Evolutionary conservation across 2,888 invertebrate genomes (phyloP), one percentile per base, ranked within the genome.

Genomic region (Cheiracanthium punctorium): DNA sequence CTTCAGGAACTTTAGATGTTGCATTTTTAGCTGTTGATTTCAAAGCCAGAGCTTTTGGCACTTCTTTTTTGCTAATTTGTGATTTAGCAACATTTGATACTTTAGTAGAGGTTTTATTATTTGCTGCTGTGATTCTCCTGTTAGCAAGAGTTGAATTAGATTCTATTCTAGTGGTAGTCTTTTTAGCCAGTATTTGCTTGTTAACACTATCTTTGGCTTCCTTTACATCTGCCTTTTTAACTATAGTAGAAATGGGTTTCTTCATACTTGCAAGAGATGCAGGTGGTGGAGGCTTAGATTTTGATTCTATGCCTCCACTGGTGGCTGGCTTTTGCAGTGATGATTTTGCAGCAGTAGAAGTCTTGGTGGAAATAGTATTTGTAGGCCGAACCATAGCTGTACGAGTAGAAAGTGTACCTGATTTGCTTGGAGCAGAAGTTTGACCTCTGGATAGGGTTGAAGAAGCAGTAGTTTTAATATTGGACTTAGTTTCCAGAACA

Each of bases 181-280:
- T 82, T 20, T 64, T 64, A 28, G 76, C 80, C 17, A 58, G 69
- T 77, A 87, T 81, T 30, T 87, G 81, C 67, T 87, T 81, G 41
- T 87, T 87, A 14, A 76, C 77, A 77, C 37, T 73, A 73, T 87
- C 87, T 81, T 87, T 87, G 8, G 75, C 67, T 80, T 85, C 85
- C 32, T 85, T 85, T 20, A 80, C 65, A 65, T 85, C 85, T 20
- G 79, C 30, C 32, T 77, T 84, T 37, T 79, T 84, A 0, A 64
- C 4, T 10, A 48, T 29, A 20, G 58, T n/a, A 12, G 69, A 17
- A 8, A 32, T 20, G 70, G 70, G 52, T 37, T 52, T 70, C 58
- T 28, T 77, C 0, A 33, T 7, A 20, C 28, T 28, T 12, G 28
- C 29, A 10, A 12, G 0, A 7, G 29, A 10, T 20, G 37, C 32